These are phyloP conservation scores for Meloidogyne floridensis DNA, from an alignment of 1,140 invertebrate species.

Conservation along the genomic window DNA sequence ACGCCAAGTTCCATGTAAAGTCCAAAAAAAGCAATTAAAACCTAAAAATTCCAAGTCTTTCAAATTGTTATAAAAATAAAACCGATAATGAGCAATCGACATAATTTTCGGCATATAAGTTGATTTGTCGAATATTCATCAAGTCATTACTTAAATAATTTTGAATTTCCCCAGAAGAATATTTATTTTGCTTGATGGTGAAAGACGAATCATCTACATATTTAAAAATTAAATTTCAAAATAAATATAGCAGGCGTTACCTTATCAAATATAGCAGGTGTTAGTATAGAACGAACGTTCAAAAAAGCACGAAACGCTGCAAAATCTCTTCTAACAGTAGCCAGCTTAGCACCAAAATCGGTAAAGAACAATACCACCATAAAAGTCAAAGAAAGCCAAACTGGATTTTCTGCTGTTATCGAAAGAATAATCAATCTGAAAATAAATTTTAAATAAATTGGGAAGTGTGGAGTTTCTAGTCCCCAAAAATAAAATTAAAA, in stretches of 20 bases:
- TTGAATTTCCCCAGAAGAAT: conserved; percentile 43
- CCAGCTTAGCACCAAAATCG: conserved; percentile 27
- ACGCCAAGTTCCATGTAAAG: conserved; percentile 35
- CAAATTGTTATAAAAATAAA: neutral
- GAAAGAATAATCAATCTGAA: conserved; percentile 27
- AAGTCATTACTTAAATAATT: conserved; percentile 39
- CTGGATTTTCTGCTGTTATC: neutral
- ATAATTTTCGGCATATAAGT: conserved; percentile 35
- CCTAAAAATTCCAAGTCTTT: no score
- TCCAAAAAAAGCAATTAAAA: conserved; percentile 23
- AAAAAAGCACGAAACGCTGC: conserved; percentile 27
- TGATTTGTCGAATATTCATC: conserved; percentile 26
- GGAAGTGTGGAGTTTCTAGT: conserved; percentile 21
- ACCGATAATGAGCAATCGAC: conserved; percentile 41
- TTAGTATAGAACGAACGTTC: conserved; percentile 33
- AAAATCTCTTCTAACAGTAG: conserved; percentile 25
- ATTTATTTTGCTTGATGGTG: conserved; percentile 32
- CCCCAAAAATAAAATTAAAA: conserved; percentile 2
- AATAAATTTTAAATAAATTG: neutral
- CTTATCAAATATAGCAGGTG: conserved; percentile 36
- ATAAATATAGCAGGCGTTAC: conserved; percentile 8
- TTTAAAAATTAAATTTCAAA: neutral
- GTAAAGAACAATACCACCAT: conserved; percentile 17
- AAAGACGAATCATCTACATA: conserved; percentile 45
- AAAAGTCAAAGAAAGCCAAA: conserved; percentile 28